Conservation (phyloP, 53 echinoderm and acorn worm genomes). For the Echinometra lucunter region DNA sequence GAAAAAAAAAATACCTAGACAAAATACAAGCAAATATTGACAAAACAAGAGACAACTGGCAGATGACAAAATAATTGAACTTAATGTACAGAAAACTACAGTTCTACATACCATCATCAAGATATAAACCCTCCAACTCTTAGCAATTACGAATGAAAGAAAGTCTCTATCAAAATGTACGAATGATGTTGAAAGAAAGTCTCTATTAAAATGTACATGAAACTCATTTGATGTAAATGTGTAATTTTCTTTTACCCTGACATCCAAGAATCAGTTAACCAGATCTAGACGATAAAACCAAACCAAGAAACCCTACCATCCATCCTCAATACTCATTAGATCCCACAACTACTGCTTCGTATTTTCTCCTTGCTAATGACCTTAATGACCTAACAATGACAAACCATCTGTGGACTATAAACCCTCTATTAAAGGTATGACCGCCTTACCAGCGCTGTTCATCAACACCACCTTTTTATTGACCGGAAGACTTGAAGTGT, state of each 20-base stretch:
- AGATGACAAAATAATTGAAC: too few relatives aligned
- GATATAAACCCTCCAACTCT: not conserved
- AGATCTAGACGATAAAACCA: not conserved
- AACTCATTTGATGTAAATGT: not conserved
- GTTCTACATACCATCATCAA: not conserved
- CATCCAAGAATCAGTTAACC: too few relatives aligned
- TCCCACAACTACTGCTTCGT: not conserved
- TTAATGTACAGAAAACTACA: not conserved
- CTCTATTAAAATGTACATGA: not conserved
- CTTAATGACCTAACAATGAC: not conserved
- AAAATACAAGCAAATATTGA: too few relatives aligned
- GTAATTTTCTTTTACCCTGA: too few relatives aligned
- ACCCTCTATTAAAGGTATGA: not conserved
- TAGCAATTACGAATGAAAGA: not conserved
- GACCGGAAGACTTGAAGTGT: conserved; percentile 33
- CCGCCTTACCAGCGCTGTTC: not conserved
- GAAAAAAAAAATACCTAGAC: too few relatives aligned
- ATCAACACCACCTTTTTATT: not conserved
- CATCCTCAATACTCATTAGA: not conserved
- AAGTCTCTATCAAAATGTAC: not conserved
- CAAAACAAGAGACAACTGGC: too few relatives aligned
- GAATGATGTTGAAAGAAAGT: not conserved
- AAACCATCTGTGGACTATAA: not conserved
- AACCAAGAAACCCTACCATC: not conserved
- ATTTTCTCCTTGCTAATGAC: not conserved